Conservation (phyloP, 2,797 vertebrate genomes). For the Potorous gilbertii region DNA sequence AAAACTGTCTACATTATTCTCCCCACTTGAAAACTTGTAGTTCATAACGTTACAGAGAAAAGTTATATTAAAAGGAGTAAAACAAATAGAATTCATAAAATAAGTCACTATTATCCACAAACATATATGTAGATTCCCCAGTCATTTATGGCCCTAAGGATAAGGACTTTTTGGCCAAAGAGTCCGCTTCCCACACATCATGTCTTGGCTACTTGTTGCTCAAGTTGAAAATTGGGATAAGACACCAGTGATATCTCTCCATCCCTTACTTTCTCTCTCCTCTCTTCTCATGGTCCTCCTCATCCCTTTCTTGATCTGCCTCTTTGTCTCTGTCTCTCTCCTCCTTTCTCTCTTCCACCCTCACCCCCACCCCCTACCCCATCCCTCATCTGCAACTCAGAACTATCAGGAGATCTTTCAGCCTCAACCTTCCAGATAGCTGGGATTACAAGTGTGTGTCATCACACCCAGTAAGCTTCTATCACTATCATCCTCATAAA, state of each 20-base stretch:
- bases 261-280: neutral
- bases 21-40: neutral
- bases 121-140: neutral
- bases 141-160: neutral
- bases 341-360: too few species aligned
- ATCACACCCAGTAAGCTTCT: neutral
- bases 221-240: neutral
- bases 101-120: neutral
- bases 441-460: neutral
- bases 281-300: neutral
- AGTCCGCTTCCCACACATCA: neutral
- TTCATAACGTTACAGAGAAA: neutral
- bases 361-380: too few species aligned
- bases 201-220: neutral
- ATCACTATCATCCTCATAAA: neutral
- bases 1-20: neutral
- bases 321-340: neutral
- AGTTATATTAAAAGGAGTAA: neutral
- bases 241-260: neutral
- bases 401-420: neutral
- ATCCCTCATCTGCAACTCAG: neutral
- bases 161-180: neutral
- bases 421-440: neutral
- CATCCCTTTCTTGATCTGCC: neutral
- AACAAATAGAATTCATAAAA: neutral